Base-by-base conservation (phyloP, 2,113 vertebrate genomes). In the Lophotis ruficrista region DNA sequence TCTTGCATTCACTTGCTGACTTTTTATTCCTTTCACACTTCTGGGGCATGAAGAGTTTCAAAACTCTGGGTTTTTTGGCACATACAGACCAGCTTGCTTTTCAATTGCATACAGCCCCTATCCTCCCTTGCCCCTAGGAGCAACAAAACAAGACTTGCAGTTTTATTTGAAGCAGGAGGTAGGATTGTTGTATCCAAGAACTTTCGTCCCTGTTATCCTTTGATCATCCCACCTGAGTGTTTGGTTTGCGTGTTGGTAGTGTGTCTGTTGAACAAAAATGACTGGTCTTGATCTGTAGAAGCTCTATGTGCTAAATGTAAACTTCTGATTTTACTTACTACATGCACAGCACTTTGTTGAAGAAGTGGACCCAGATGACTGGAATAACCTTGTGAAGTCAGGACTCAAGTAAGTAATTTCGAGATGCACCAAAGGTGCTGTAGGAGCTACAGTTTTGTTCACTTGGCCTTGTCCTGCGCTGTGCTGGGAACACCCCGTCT, bases 361-460 rank as follows among this genome's bases (percentile, higher is more conserved):
- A 33, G 98, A 98, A 51, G 88, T 99, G 75, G 87, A 96, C 58
- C 97, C 98, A 50, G 95, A 95, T 30, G 98, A 99, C 16, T 99
- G 99, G 99, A 98, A 99, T 95, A 97, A 48, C 91, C 97, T 99
- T 89, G 98, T 99, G 90, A 99, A 99, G 96, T 94, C 87, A 0
- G 99, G 99, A 81, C 98, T 99, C 45, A 99, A 97, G 98, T 98
- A 95, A 98, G 98, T 93, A 54, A 64, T 45, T 65, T 2, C 53
- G 51, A 75, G 47, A 10, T 70, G 51, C 30, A 51, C 31, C 31
- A 31, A 20, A 54, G 47, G 22, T 80, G 45, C 43, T 53, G 45
- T 43, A 45, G 37, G 41, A 56, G 37, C 47, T 64, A 27, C 43
- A 8, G 24, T 90, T 79, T 51, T 73, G 35, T 57, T 83, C 22